Evolutionary conservation across 2,113 vertebrate species (phyloP), one percentile per base, ranked within the genome.

Genomic region (Oryzias curvinotus): DNA sequence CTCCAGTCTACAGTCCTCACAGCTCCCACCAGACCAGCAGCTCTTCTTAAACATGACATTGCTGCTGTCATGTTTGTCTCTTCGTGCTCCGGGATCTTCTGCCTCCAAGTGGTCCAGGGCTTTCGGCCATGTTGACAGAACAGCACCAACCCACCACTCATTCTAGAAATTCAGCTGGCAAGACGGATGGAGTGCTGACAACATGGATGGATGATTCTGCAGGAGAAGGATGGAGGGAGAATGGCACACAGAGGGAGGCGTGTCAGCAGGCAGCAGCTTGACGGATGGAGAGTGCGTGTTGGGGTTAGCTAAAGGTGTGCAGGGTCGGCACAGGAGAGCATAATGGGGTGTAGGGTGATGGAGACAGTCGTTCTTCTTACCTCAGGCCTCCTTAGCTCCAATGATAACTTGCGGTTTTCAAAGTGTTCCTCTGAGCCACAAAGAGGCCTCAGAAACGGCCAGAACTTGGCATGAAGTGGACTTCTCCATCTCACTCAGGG

Each of bases 401-500:
- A 91, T 91, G 91, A 93, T 95, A 95, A 96, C 96, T 95, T 96
- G 95, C 83, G 94, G 95, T 91, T 95, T 94, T 88, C 84, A 71
- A 89, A 93, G 91, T 89, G 85, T 93, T 94, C 87, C 90, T 88
- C 90, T 50, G 92, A 85, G 83, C 93, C 94, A 96, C 95, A 97
- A 96, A 95, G 95, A 93, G 92, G 90, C 77, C 90, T 95, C 93
- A 95, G 93, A 96, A 92, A 92, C 73, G 78, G 59, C 81, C 73
- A 66, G 72, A 86, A 88, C 89, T 91, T 82, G 84, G 92, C 86
- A 85, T 88, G 84, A 80, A 82, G 74, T 80, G 65, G 77, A 86
- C 86, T 86, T 73, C 93, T 95, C 93, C 92, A 94, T 92, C 89
- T 86, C 90, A 91, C 92, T 90, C 79, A 80, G 52, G 73, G 85